phyloP scores from a whole-genome alignment of 2,113 vertebrate species.

The Merops nubicus region DNA sequence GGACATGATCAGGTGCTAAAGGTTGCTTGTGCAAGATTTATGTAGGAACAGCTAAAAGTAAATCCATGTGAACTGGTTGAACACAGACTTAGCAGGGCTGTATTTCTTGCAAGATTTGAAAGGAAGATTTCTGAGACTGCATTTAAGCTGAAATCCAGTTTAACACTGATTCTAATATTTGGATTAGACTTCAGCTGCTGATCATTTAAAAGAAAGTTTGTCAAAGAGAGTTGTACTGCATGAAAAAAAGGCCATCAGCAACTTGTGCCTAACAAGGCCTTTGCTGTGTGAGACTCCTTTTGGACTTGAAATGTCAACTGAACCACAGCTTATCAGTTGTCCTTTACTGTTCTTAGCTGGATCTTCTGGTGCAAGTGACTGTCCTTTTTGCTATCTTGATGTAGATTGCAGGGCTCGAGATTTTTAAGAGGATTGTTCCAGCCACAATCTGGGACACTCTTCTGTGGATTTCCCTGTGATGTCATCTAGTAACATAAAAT shows the following conservation, averaged over 20 bases:
- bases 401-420: background rate
- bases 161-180: background rate
- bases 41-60: background rate
- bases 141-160: background rate
- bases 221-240: background rate
- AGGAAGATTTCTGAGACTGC: background rate
- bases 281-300: background rate
- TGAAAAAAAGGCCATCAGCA: background rate
- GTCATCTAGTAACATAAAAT: background rate
- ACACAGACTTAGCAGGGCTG: background rate
- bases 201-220: background rate
- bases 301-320: background rate
- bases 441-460: background rate
- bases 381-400: slow-evolving; percentile 1
- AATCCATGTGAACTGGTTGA: background rate
- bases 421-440: slow-evolving; percentile 19
- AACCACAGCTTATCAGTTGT: background rate
- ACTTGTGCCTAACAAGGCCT: background rate
- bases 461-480: background rate
- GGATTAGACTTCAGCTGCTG: background rate
- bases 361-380: slow-evolving; percentile 13
- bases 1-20: background rate
- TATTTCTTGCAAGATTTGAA: background rate
- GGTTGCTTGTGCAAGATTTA: background rate
- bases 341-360: background rate